Evolutionary conservation across 2,113 vertebrate genomes (phyloP), one percentile per base, ranked within the genome.

Genomic region (Rynchops niger): DNA sequence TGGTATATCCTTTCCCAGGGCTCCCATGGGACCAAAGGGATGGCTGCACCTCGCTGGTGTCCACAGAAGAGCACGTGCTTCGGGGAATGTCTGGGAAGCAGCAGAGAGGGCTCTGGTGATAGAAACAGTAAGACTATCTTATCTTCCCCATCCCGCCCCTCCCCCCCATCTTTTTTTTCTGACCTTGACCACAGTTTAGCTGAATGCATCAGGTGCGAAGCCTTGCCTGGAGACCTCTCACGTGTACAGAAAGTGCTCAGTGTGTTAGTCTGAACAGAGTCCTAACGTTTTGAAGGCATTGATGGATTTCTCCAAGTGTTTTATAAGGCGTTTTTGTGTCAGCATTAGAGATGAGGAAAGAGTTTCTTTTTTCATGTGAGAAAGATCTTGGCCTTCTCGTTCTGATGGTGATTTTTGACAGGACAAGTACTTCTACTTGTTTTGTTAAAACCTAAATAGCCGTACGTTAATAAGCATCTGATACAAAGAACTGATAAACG

Each of bases 361-460:
- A 6, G 80, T 93, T 95, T 79, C 12, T 80, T 91, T 80, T 93
- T 89, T 61, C 40, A 2, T 4, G 3, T 20, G 36, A 86, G 80
- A 88, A 69, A 86, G n/a, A 76, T 67, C 78, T 89, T 92, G 45
- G 74, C 88, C 27, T 23, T 36, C 77, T 79, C 72, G 23, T 74
- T 94, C 76, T 12, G 3, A 14, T 72, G 82, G 56, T 90, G 89
- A 72, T 47, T 86, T 92, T 94, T 84, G 81, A 95, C 38, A 90
- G 90, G 97, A 94, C 88, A 89, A 91, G 90, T 91, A 85, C 32
- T 91, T 83, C 66, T 95, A 97, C 58, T 90, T 13, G 5, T 83
- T 93, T 94, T 90, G 82, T 96, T 97, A 98, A 96, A 96, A 96
- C 74, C 95, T 98, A 97, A 96, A 65, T 61, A 96, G 93, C 82